Percentiles rank a stretch among this genome's conserved stretches.
These are phyloP conservation scores for Festucalex cinctus DNA, from an alignment of 2,113 vertebrate species.

Conservation along the genomic window DNA sequence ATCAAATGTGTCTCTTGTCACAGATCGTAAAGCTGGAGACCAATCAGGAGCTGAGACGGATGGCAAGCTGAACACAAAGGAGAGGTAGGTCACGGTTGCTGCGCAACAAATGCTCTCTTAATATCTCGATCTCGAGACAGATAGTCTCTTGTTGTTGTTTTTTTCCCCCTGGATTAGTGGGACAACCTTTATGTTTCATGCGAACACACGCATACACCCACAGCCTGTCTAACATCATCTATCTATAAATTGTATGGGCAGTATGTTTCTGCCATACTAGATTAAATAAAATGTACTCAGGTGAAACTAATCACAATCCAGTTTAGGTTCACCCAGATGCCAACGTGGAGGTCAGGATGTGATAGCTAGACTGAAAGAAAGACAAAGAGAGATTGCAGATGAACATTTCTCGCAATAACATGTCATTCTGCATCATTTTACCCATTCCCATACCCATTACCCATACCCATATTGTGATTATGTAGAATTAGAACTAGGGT, in stretches of 20 bases:
- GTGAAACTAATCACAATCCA: neutral
- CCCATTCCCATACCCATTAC: no score
- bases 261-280: neutral
- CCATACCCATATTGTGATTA: no score
- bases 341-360: slow-evolving; percentile 5
- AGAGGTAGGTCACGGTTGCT: slow-evolving; percentile 62
- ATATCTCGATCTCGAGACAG: neutral
- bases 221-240: slow-evolving; percentile 17
- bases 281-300: neutral
- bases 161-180: slow-evolving; percentile 15
- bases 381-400: neutral
- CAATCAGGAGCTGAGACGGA: slow-evolving; percentile 63
- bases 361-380: neutral
- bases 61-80: slow-evolving; percentile 62
- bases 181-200: neutral
- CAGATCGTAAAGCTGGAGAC: slow-evolving; percentile 72
- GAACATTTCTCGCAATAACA: neutral
- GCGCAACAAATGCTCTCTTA: neutral
- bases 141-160: slow-evolving; percentile 3
- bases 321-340: neutral
- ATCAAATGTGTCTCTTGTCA: slow-evolving; percentile 15
- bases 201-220: neutral
- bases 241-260: no score
- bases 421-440: no score
- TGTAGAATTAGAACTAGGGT: no score